Percentiles rank a stretch among this genome's conserved stretches.
These are phyloP conservation scores for Oikopleura vanhoeffeni DNA, from an alignment of 23 tunicate genomes.

Conservation along the genomic window DNA sequence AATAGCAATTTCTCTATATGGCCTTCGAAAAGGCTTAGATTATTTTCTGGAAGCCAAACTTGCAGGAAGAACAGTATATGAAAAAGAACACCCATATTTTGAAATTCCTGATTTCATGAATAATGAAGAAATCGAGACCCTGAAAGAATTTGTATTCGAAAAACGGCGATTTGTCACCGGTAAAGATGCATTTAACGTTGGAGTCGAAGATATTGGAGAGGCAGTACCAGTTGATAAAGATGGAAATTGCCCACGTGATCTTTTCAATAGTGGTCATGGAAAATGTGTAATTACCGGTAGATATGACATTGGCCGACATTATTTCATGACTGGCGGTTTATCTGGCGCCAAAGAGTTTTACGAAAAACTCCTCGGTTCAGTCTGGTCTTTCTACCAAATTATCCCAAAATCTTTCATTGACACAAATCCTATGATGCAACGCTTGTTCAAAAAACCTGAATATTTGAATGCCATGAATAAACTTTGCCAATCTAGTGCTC, in stretches of 20 bases:
- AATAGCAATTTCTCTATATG: neutral
- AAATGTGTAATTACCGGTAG: neutral
- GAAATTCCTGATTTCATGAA: neutral
- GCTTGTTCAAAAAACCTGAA: neutral
- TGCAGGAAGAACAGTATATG: neutral
- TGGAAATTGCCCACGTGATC: neutral
- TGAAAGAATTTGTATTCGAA: neutral
- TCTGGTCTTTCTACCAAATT: neutral
- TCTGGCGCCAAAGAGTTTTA: neutral
- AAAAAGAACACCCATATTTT: neutral
- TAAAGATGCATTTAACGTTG: neutral
- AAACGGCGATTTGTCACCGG: slow-evolving; percentile 12
- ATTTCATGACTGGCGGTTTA: neutral
- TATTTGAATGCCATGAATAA: neutral
- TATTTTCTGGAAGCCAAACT: neutral
- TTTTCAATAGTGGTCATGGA: neutral
- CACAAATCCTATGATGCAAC: neutral
- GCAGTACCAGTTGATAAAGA: neutral
- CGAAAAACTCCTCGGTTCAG: neutral
- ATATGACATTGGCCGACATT: neutral
- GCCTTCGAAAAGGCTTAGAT: neutral
- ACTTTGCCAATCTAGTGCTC: neutral
- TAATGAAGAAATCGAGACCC: neutral
- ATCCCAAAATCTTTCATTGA: neutral
- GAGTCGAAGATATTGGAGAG: neutral